Conservation (phyloP, 2,888 invertebrate species). For the Nephrocerus scutellatus region DNA sequence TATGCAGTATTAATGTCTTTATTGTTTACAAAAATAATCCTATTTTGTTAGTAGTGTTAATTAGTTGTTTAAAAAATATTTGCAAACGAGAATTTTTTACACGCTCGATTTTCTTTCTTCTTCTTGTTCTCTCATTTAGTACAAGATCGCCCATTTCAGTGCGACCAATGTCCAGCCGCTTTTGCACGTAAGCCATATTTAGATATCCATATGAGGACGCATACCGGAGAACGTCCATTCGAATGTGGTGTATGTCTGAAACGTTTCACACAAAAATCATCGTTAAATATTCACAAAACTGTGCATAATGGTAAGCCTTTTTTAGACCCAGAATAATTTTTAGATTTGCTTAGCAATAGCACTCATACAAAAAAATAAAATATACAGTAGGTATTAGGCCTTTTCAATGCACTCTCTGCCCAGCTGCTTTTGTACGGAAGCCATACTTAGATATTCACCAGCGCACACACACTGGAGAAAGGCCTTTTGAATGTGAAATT, state of each 20-base stretch:
- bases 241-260: constrained; percentile 72
- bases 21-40: no score
- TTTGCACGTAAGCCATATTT: constrained; percentile 57
- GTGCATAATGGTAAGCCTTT: constrained; percentile 31
- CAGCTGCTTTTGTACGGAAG: constrained; percentile 57
- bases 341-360: no score
- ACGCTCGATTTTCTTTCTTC: background rate
- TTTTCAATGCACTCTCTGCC: constrained; percentile 54
- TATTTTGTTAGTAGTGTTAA: no score
- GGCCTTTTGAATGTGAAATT: constrained; percentile 32
- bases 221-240: constrained; percentile 52
- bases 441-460: constrained; percentile 60
- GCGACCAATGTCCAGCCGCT: constrained; percentile 51
- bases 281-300: constrained; percentile 60
- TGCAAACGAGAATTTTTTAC: no score
- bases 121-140: constrained; percentile 19
- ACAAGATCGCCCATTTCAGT: constrained; percentile 50
- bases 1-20: no score
- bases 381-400: constrained; percentile 40
- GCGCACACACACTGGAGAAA: constrained; percentile 43
- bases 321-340: no score
- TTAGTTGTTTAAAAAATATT: no score
- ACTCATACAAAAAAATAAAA: no score
- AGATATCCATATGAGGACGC: constrained; percentile 60
- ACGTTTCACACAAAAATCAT: constrained; percentile 76